These are phyloP conservation scores for Corvus hawaiiensis DNA, from an alignment of 2,113 vertebrate genomes.

Conservation along the genomic window DNA sequence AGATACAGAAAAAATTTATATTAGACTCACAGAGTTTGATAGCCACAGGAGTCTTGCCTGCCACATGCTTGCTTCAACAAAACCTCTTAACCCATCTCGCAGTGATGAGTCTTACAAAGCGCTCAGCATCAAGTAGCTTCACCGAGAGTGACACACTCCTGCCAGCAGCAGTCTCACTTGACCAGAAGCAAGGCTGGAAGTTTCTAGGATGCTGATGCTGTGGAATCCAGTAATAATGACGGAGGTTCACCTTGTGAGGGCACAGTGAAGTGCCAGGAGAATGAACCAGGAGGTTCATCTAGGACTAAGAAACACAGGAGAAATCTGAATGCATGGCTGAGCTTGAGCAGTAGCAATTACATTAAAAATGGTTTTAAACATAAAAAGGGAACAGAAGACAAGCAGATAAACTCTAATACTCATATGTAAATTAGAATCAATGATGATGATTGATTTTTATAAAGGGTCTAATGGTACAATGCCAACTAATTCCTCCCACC, in stretches of 20 bases:
- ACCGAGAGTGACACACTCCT: not conserved
- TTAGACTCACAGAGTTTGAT: not conserved
- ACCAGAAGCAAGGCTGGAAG: not conserved
- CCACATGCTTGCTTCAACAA: not conserved
- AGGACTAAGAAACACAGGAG: not conserved
- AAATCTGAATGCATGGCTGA: not conserved
- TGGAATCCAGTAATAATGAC: not conserved
- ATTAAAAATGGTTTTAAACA: not conserved
- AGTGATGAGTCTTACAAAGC: not conserved
- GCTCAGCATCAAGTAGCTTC: not conserved
- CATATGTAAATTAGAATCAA: not conserved
- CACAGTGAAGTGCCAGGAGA: not conserved
- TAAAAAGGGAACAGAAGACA: not conserved
- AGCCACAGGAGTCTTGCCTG: not conserved
- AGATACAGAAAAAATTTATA: not conserved
- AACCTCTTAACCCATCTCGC: not conserved
- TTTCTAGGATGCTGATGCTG: not conserved
- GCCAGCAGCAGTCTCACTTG: not conserved
- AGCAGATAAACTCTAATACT: not conserved
- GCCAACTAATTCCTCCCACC: not conserved
- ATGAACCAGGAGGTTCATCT: not conserved
- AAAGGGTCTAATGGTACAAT: not conserved
- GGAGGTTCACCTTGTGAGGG: not conserved
- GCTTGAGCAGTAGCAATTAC: not conserved
- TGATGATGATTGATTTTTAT: not conserved